phyloP scores from a whole-genome alignment of 2,797 vertebrate genomes.

The Heterohyrax brucei region DNA sequence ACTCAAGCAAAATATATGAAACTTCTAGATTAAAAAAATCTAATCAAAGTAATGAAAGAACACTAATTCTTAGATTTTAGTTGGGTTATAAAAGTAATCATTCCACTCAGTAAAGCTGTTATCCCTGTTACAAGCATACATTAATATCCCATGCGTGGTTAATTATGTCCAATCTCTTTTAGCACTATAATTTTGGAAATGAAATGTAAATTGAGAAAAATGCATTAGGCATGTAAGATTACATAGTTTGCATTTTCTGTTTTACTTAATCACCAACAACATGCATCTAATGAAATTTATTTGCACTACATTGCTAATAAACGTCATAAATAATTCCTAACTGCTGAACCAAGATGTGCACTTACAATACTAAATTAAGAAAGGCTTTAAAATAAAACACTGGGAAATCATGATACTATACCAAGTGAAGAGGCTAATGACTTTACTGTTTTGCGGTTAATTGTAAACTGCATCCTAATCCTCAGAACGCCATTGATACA shows the following conservation, averaged over 20 bases:
- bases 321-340: conserved; percentile 77
- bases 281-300: conserved; percentile 77
- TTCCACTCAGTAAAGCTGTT: conserved; percentile 70
- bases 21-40: conserved; percentile 63
- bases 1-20: conserved; percentile 51
- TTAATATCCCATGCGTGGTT: conserved; percentile 71
- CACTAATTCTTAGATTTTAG: conserved; percentile 80
- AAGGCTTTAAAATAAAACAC: conserved; percentile 60
- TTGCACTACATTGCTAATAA: conserved; percentile 77
- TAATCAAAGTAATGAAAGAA: conserved; percentile 69
- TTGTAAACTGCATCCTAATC: background rate
- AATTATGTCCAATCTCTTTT: conserved; percentile 66
- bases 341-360: conserved; percentile 60
- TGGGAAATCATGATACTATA: conserved; percentile 11
- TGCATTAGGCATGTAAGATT: conserved; percentile 45
- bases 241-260: conserved; percentile 74
- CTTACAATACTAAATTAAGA: conserved; percentile 77
- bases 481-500: conserved; percentile 22
- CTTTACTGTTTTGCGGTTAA: conserved; percentile 65
- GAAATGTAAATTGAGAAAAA: conserved; percentile 70
- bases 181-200: conserved; percentile 71
- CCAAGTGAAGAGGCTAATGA: conserved; percentile 36
- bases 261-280: conserved; percentile 77
- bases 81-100: conserved; percentile 80
- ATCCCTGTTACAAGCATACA: conserved; percentile 68